Evolutionary conservation across 2,888 invertebrate species (phyloP).

Genomic region (Brenthis ino): DNA sequence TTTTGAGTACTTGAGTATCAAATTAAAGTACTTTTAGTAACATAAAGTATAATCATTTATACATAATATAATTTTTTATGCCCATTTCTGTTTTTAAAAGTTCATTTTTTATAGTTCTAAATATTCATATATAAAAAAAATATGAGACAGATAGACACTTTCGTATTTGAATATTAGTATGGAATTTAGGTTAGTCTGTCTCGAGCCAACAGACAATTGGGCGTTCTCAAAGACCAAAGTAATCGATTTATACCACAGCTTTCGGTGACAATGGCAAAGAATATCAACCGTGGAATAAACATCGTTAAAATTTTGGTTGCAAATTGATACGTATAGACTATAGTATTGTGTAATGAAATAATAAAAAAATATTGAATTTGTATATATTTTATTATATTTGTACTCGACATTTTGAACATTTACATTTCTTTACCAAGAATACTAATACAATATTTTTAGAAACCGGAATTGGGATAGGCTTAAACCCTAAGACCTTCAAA

Average conservation of each 20-base stretch:
- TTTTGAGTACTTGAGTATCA: neutral
- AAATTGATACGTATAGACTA: neutral
- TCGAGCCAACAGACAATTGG: constrained; percentile 30
- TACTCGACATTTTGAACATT: too few relatives aligned
- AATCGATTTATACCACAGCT: constrained; percentile 27
- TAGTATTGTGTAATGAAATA: neutral
- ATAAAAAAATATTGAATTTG: too few relatives aligned
- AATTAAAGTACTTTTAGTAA: neutral
- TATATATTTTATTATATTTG: too few relatives aligned
- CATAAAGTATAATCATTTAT: neutral
- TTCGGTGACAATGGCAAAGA: constrained; percentile 27
- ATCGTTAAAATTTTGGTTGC: constrained; percentile 11
- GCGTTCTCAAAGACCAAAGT: constrained; percentile 17
- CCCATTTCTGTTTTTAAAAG: too few relatives aligned
- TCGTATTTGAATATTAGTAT: too few relatives aligned
- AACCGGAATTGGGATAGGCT: too few relatives aligned
- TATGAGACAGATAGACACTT: too few relatives aligned
- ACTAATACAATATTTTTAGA: too few relatives aligned
- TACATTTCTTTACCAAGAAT: too few relatives aligned
- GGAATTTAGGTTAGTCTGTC: constrained; percentile 30
- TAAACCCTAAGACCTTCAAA: too few relatives aligned
- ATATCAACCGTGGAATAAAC: constrained; percentile 19
- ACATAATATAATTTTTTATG: neutral
- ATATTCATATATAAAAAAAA: too few relatives aligned
- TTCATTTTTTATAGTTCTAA: too few relatives aligned